Conservation (phyloP, 2,888 invertebrate genomes). For the Chloroclysta siterata region DNA sequence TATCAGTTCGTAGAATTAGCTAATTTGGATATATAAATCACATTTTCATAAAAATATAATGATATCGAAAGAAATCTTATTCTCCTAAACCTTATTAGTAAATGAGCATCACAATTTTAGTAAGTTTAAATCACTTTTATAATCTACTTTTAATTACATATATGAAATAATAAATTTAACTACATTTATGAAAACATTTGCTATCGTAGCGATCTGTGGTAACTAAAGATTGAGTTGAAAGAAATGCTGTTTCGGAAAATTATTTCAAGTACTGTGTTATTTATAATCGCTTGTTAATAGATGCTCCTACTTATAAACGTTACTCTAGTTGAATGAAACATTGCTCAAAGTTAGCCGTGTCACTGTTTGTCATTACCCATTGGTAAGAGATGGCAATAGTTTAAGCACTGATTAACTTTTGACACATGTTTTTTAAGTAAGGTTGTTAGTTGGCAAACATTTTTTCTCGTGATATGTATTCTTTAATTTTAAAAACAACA, state of each 20-base stretch:
- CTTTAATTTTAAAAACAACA: too few species aligned
- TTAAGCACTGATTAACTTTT: too few species aligned
- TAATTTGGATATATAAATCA: constrained; percentile 49
- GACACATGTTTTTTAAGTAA: too few species aligned
- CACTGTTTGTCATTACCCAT: too few species aligned
- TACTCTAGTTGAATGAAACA: too few species aligned
- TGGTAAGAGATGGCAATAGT: too few species aligned
- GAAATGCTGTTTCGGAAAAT: background rate
- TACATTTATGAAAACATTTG: constrained; percentile 13
- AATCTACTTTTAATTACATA: constrained; percentile 24
- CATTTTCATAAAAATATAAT: constrained; percentile 15
- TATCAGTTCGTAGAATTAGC: constrained; percentile 78
- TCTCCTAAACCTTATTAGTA: constrained; percentile 30
- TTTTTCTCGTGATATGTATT: too few species aligned
- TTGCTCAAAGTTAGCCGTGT: too few species aligned
- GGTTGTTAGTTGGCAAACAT: too few species aligned
- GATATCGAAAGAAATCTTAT: constrained; percentile 13
- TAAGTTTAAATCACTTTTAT: constrained; percentile 19
- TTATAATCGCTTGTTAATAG: too few species aligned
- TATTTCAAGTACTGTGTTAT: background rate
- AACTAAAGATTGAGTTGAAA: constrained; percentile 10
- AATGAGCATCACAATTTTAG: constrained; percentile 40
- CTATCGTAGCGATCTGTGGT: constrained; percentile 12
- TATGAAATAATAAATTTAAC: constrained; percentile 15
- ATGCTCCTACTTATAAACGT: too few species aligned